Conservation (phyloP, 1,140 invertebrate genomes). For the Diachasmimorpha longicaudata region DNA sequence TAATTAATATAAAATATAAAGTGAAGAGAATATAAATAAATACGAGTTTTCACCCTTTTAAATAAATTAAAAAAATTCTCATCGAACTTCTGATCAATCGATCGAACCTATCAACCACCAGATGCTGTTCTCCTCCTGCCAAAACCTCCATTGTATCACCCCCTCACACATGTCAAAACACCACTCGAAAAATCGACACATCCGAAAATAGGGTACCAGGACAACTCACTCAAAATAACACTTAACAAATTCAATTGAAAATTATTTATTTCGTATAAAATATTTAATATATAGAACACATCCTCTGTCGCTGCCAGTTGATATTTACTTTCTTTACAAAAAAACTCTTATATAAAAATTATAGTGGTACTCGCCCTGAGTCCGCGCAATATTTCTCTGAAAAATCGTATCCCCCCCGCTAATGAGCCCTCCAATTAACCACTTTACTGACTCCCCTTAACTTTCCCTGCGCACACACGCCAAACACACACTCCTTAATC, state of each 20-base stretch:
- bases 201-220: background rate
- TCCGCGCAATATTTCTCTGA: conserved; percentile 14
- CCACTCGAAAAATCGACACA: background rate
- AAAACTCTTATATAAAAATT: conserved; percentile 29
- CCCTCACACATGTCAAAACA: background rate
- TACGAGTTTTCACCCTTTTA: too few relatives aligned
- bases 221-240: background rate
- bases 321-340: conserved; percentile 53
- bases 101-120: conserved; percentile 31
- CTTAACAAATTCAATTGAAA: conserved; percentile 36
- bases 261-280: conserved; percentile 62
- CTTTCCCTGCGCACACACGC: background rate
- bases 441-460: background rate
- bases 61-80: too few relatives aligned
- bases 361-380: conserved; percentile 47
- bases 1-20: too few relatives aligned
- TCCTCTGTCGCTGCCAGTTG: conserved; percentile 37
- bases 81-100: too few relatives aligned
- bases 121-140: conserved; percentile 42
- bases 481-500: conserved; percentile 7
- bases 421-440: background rate
- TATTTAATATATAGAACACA: conserved; percentile 56
- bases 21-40: too few relatives aligned
- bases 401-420: background rate
- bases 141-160: conserved; percentile 40